Conservation (phyloP, 2,113 vertebrate species). For the Heterocephalus glaber region DNA sequence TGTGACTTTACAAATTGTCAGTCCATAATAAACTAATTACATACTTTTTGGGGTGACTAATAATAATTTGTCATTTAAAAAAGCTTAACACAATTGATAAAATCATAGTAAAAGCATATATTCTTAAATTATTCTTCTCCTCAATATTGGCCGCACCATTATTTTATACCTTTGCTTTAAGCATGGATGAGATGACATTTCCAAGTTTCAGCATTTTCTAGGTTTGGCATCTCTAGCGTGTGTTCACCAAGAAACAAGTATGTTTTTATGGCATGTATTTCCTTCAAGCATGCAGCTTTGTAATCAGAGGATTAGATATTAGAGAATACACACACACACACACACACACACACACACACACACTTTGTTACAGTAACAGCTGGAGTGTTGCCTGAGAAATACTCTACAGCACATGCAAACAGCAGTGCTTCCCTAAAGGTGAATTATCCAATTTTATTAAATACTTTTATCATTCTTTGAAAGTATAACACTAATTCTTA, state of each 20-base stretch:
- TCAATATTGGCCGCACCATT: not conserved
- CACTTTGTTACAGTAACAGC: not conserved
- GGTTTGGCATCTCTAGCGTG: not conserved
- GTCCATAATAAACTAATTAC: not conserved
- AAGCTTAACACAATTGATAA: not conserved
- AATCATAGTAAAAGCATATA: not conserved
- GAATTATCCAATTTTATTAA: not conserved
- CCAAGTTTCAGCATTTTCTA: not conserved
- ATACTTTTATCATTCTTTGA: not conserved
- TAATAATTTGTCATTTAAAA: not conserved
- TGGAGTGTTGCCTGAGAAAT: not conserved
- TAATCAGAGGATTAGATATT: not conserved
- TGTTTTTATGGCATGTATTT: not conserved
- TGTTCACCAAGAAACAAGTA: not conserved
- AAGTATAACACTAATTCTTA: not conserved
- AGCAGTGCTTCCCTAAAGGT: not conserved
- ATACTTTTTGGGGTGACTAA: not conserved
- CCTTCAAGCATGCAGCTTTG: not conserved
- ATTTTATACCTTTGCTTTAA: not conserved
- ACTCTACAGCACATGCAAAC: not conserved
- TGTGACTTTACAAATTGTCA: not conserved
- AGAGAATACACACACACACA: not conserved
- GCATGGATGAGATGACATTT: not conserved
- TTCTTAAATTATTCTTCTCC: not conserved
- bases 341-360: not conserved